These are phyloP conservation scores for Temnopleurus reevesii DNA, from an alignment of 53 echinoderm and acorn worm genomes.

Conservation along the genomic window DNA sequence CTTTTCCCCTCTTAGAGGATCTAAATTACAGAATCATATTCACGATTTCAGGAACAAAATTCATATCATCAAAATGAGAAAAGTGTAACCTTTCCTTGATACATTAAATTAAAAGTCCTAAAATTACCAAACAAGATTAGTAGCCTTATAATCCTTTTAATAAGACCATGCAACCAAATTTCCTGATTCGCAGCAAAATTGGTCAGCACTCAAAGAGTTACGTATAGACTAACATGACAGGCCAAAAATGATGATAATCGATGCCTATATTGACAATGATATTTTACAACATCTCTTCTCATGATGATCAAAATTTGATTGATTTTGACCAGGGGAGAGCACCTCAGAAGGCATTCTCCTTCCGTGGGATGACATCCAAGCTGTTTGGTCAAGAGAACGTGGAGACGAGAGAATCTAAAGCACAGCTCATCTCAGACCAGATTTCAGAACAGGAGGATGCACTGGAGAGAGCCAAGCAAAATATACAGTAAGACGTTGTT, in stretches of 20 bases:
- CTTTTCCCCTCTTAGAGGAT: too few species aligned
- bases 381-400: constrained; percentile 91
- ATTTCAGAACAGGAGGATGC: constrained; percentile 85
- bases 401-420: constrained; percentile 75
- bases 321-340: constrained; percentile 69
- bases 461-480: constrained; percentile 58
- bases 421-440: constrained; percentile 76
- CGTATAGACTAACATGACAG: too few species aligned
- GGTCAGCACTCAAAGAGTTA: too few species aligned
- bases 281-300: too few species aligned
- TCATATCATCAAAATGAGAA: too few species aligned
- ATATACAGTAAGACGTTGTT: constrained; percentile 67
- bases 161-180: too few species aligned
- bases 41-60: too few species aligned
- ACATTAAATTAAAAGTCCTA: too few species aligned
- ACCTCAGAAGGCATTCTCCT: constrained; percentile 83
- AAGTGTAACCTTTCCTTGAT: too few species aligned
- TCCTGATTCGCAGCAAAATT: neutral
- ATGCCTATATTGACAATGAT: neutral
- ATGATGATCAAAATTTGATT: too few species aligned
- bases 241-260: neutral
- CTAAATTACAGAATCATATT: too few species aligned
- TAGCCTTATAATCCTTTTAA: neutral
- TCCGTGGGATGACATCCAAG: constrained; percentile 88
- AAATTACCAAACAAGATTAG: too few species aligned